Evolutionary conservation across 2,888 invertebrate species (phyloP).

Genomic region (Labia minor): DNA sequence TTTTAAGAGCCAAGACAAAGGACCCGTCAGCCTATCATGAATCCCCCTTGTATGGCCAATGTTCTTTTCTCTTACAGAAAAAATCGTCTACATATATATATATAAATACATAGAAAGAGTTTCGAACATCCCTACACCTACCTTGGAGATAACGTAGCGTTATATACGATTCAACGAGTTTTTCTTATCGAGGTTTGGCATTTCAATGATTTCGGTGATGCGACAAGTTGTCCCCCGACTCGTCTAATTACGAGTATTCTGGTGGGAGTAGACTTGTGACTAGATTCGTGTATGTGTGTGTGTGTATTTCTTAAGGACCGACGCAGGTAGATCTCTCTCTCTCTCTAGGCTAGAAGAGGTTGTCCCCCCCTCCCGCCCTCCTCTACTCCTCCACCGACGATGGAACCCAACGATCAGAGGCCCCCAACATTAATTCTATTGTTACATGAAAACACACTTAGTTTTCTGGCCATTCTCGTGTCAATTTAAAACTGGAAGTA

Average conservation of each 20-base stretch:
- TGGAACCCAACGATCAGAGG: slow-evolving; percentile 4
- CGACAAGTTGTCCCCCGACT: neutral
- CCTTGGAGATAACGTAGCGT: neutral
- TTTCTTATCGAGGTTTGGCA: slow-evolving; percentile 13
- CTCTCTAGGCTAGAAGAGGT: neutral
- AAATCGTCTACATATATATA: neutral
- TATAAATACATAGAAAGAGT: too few species aligned
- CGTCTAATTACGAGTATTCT: neutral
- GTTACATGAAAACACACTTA: slow-evolving; percentile 13
- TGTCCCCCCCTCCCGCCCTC: too few species aligned
- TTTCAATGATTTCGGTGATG: slow-evolving; percentile 1
- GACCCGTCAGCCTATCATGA: slow-evolving; percentile 6
- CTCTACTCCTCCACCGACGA: too few species aligned
- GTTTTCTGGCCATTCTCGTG: slow-evolving; percentile 13
- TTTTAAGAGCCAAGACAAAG: neutral
- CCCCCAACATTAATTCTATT: slow-evolving; percentile 9
- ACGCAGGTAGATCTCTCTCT: neutral
- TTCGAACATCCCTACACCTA: neutral
- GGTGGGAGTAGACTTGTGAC: too few species aligned
- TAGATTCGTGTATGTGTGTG: neutral
- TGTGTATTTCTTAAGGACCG: neutral
- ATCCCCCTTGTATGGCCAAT: neutral
- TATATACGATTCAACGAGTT: slow-evolving; percentile 13
- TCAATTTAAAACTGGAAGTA: slow-evolving; percentile 13
- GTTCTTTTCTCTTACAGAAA: slow-evolving; percentile 4